Conservation (phyloP, 2,888 invertebrate genomes). For the Cylloceria caligata region DNA sequence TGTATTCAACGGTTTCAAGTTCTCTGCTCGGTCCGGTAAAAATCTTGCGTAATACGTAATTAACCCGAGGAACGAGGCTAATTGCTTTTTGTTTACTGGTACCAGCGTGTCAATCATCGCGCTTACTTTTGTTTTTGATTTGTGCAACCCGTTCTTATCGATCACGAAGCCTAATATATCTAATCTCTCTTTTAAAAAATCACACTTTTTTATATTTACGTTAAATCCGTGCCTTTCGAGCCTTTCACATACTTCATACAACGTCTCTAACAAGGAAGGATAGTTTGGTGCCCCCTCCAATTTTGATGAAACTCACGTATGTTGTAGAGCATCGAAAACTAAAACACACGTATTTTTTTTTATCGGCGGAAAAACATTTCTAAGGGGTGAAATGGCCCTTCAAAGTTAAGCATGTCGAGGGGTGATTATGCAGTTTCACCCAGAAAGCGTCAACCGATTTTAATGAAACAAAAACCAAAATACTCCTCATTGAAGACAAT, state of each 20-base stretch:
- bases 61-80: constrained; percentile 73
- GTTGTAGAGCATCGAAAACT: too few species aligned
- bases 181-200: constrained; percentile 69
- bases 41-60: constrained; percentile 79
- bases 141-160: constrained; percentile 71
- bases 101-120: constrained; percentile 69
- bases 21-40: constrained; percentile 71
- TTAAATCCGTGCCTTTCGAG: constrained; percentile 14
- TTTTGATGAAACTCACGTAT: too few species aligned
- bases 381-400: too few species aligned
- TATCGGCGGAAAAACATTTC: too few species aligned
- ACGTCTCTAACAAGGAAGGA: too few species aligned
- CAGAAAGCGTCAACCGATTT: too few species aligned
- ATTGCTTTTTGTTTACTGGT: constrained; percentile 67
- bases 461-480: too few species aligned
- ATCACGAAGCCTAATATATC: constrained; percentile 73
- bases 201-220: constrained; percentile 69
- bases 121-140: constrained; percentile 65
- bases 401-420: too few species aligned
- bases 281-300: too few species aligned
- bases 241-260: constrained; percentile 12
- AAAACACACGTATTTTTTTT: too few species aligned
- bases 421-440: too few species aligned
- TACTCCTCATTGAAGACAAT: too few species aligned
- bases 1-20: constrained; percentile 72